Percentiles rank a stretch among this genome's conserved stretches.
These are phyloP conservation scores for Aselliscus stoliczkanus DNA, from an alignment of 2,797 vertebrate genomes.

Conservation along the genomic window DNA sequence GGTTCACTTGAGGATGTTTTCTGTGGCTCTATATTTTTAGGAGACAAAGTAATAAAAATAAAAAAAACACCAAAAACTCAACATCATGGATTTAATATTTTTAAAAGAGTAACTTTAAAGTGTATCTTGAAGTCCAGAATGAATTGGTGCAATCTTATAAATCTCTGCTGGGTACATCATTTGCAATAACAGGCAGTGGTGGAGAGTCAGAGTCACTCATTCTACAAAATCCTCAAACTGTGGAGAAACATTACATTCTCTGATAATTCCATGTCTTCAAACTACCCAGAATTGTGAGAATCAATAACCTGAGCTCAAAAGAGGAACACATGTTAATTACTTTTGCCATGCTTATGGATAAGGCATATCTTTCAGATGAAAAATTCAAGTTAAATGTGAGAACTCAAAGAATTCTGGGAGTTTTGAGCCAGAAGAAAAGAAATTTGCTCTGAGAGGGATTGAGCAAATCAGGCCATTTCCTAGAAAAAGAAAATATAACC, in stretches of 20 bases:
- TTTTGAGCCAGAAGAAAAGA: neutral
- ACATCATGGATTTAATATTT: neutral
- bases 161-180: neutral
- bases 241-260: neutral
- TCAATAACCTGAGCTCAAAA: neutral
- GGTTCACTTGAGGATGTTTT: neutral
- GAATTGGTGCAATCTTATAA: neutral
- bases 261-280: neutral
- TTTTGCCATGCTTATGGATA: neutral
- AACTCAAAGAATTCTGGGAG: neutral
- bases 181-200: neutral
- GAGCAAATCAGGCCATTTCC: neutral
- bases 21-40: neutral
- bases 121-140: neutral
- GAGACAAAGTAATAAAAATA: neutral
- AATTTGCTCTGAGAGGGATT: neutral
- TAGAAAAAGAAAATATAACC: neutral
- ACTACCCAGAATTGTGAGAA: neutral
- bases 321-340: neutral
- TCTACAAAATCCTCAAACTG: slow-evolving; percentile 24
- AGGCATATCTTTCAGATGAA: neutral
- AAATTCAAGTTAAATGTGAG: neutral
- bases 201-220: neutral
- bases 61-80: neutral
- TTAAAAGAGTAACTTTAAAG: slow-evolving; percentile 8